phyloP scores from a whole-genome alignment of 2,888 invertebrate genomes.

The Dilophus febrilis region DNA sequence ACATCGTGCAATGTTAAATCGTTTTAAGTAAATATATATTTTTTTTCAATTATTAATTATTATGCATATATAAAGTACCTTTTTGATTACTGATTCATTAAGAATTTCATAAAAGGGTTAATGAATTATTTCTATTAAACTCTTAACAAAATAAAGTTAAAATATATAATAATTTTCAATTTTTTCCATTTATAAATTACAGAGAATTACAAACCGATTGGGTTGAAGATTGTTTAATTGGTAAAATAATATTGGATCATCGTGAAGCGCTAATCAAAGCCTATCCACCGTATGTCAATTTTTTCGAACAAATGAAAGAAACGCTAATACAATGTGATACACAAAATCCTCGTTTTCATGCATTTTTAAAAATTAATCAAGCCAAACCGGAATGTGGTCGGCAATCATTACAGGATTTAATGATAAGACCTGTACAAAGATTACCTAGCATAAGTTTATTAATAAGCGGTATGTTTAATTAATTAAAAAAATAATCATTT shows the following conservation, averaged over 20 bases:
- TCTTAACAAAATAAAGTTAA: too few species aligned
- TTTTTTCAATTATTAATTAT: too few species aligned
- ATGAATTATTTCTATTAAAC: too few species aligned
- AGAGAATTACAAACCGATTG: constrained; percentile 39
- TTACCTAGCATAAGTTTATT: constrained; percentile 90
- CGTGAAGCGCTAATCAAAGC: constrained; percentile 79
- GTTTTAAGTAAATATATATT: constrained; percentile 29
- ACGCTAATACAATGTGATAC: constrained; percentile 80
- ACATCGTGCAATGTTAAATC: constrained; percentile 58
- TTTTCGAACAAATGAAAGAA: constrained; percentile 93
- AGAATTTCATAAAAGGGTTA: too few species aligned
- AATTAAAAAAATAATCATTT: neutral
- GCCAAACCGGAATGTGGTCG: constrained; percentile 90
- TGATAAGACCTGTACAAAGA: constrained; percentile 95
- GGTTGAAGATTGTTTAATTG: constrained; percentile 76
- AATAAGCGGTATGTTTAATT: constrained; percentile 55
- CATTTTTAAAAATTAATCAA: constrained; percentile 91
- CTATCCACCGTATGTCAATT: constrained; percentile 96
- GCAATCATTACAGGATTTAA: constrained; percentile 85
- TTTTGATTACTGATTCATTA: too few species aligned
- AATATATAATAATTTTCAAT: neutral
- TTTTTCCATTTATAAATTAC: neutral
- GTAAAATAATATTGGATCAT: constrained; percentile 74
- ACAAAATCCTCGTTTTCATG: constrained; percentile 91
- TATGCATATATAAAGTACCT: too few species aligned